phyloP scores from a whole-genome alignment of 2,797 vertebrate species.

The Diceros bicornis region DNA sequence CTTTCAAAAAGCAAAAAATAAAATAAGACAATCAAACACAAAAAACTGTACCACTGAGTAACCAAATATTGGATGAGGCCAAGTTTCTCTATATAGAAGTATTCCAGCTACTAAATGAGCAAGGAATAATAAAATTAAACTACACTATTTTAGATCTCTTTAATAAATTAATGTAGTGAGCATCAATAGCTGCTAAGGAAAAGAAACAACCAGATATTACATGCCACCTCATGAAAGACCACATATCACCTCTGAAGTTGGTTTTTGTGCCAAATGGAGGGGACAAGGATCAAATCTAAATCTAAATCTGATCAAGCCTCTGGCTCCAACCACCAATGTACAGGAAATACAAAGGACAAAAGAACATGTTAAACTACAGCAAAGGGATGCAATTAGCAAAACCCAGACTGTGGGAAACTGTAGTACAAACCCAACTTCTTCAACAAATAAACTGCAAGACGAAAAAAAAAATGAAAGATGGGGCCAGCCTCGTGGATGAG shows the following conservation, averaged over 20 bases:
- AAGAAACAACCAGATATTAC: background rate
- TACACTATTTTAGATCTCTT: background rate
- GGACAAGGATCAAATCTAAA: background rate
- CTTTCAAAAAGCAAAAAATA: slow-evolving; percentile 28
- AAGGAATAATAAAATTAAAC: slow-evolving; percentile 8
- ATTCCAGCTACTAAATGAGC: background rate
- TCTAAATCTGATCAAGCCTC: background rate
- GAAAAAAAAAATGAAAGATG: no score
- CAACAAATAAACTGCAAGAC: slow-evolving; percentile 2
- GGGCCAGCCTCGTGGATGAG: no score
- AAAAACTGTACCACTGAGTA: background rate
- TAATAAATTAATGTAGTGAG: background rate
- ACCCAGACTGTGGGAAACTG: background rate
- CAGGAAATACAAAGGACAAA: background rate
- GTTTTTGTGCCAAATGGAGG: slow-evolving; percentile 13
- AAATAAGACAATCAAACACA: background rate
- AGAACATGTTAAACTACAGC: background rate
- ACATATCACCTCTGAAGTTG: background rate
- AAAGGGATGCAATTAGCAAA: slow-evolving; percentile 6
- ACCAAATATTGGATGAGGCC: background rate
- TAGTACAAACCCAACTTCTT: background rate
- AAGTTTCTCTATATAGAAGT: background rate
- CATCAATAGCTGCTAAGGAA: slow-evolving; percentile 21
- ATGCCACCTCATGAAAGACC: background rate
- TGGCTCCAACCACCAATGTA: background rate